These are phyloP conservation scores for Syrphus vitripennis DNA, from an alignment of 2,888 invertebrate genomes.

Conservation along the genomic window DNA sequence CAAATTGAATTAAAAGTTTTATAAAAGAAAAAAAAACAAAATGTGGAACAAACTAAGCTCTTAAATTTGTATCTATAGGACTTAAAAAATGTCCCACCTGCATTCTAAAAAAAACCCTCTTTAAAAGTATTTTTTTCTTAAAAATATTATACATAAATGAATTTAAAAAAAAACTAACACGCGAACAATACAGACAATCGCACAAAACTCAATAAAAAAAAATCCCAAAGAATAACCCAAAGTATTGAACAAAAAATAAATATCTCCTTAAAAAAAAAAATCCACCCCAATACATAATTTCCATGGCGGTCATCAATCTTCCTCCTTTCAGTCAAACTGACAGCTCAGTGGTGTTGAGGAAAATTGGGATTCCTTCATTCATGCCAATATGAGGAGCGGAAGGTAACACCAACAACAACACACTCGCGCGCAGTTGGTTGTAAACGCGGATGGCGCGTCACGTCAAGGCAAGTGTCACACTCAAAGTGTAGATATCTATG, in stretches of 20 bases:
- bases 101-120: neutral
- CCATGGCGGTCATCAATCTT: conserved; percentile 82
- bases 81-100: conserved; percentile 13
- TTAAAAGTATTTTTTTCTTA: neutral
- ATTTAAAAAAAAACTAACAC: conserved; percentile 1
- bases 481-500: neutral
- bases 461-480: conserved; percentile 57
- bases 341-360: conserved; percentile 79
- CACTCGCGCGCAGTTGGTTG: conserved; percentile 56
- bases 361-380: conserved; percentile 70
- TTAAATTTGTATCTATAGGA: neutral
- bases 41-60: neutral
- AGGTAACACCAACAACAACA: conserved; percentile 51
- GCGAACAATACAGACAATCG: neutral
- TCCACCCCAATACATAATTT: conserved; percentile 77
- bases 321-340: conserved; percentile 80
- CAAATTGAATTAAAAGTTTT: no score
- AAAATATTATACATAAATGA: neutral
- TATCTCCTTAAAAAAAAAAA: conserved; percentile 66
- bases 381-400: conserved; percentile 59
- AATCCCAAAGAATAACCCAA: conserved; percentile 9
- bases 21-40: no score
- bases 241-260: conserved; percentile 36
- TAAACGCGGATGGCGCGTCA: conserved; percentile 48
- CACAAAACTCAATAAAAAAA: neutral